Conservation (phyloP, 2,797 vertebrate genomes). For the Australoheros facetus region DNA sequence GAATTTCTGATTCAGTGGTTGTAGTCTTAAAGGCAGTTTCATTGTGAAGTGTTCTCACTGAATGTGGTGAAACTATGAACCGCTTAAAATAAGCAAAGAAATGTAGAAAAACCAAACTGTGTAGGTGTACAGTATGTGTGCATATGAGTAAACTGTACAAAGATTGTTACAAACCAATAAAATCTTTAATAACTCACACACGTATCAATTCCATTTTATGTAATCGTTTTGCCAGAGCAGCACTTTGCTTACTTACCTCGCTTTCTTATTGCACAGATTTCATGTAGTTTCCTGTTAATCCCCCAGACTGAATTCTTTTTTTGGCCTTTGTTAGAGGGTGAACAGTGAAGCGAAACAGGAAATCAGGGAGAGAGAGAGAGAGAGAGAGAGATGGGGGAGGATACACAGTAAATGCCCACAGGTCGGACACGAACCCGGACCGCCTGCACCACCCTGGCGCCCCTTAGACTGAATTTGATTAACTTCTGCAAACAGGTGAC, state of each 20-base stretch:
- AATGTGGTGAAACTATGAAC: neutral
- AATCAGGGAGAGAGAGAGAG: no score
- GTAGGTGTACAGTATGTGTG: neutral
- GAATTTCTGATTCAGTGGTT: neutral
- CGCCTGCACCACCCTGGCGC: no score
- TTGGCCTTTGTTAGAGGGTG: no score
- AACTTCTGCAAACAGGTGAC: neutral
- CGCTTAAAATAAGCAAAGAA: neutral
- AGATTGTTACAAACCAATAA: conserved; percentile 5
- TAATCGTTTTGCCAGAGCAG: no score
- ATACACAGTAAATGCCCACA: no score
- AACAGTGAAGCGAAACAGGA: no score
- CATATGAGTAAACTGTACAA: neutral
- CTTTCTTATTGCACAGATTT: neutral
- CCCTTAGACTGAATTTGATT: neutral
- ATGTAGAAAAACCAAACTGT: neutral
- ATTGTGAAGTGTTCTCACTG: neutral
- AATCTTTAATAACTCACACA: neutral
- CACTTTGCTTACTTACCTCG: fast-evolving
- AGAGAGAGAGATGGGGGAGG: no score
- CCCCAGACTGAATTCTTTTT: neutral
- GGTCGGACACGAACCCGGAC: no score
- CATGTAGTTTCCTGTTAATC: neutral
- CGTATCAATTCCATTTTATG: neutral
- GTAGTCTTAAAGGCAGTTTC: neutral